Evolutionary conservation across 2,888 invertebrate species (phyloP).

Genomic region (Caenorhabditis sp.): DNA sequence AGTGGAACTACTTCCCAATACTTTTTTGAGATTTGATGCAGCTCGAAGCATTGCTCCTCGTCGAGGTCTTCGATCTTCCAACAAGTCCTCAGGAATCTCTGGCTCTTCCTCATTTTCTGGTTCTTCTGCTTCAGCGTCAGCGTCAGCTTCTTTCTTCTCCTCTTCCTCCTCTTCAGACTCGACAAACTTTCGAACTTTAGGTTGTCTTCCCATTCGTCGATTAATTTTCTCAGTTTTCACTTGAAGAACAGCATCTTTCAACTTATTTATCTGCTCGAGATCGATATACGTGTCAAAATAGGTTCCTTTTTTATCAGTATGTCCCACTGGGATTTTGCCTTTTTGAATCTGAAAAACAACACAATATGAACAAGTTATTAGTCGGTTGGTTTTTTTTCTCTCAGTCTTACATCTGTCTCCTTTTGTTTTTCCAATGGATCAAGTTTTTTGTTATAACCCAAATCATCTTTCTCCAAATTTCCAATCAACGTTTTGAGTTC

Average conservation of each 20-base stretch:
- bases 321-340: slow-evolving; percentile 27
- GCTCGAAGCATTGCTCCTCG: slow-evolving; percentile 58
- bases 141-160: slow-evolving; percentile 10
- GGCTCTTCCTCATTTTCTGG: slow-evolving; percentile 17
- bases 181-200: slow-evolving; percentile 2
- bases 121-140: slow-evolving; percentile 8
- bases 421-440: slow-evolving; percentile 12
- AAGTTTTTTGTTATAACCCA: slow-evolving; percentile 59
- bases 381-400: slow-evolving; percentile 9
- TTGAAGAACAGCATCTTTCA: slow-evolving; percentile 8
- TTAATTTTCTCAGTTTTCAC: neutral
- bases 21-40: slow-evolving; percentile 48
- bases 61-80: slow-evolving; percentile 59
- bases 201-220: neutral
- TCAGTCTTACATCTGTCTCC: slow-evolving; percentile 18
- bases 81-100: slow-evolving; percentile 10
- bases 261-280: slow-evolving; percentile 44
- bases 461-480: slow-evolving; percentile 46
- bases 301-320: slow-evolving; percentile 55
- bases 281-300: slow-evolving; percentile 53
- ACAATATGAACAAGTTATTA: neutral
- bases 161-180: slow-evolving; percentile 3
- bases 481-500: slow-evolving; percentile 83
- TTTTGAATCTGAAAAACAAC: slow-evolving; percentile 7
- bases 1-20: slow-evolving; percentile 11